These are phyloP conservation scores for Stichopus horrens DNA, from an alignment of 53 echinoderm and acorn worm species.

Conservation along the genomic window DNA sequence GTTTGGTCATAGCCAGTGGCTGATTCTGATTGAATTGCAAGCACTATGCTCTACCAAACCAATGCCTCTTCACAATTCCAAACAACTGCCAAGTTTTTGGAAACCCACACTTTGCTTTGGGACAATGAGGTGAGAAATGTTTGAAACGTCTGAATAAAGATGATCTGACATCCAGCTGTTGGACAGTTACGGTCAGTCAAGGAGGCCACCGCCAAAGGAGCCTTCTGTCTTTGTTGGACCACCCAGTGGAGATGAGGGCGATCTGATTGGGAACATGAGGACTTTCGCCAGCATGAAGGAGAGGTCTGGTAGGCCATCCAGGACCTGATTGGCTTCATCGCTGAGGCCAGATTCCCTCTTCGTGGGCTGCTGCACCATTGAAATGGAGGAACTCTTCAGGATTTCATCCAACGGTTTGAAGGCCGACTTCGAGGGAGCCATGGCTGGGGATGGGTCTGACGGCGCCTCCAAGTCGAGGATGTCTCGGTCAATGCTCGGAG, in stretches of 20 bases:
- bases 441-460: slow-evolving; percentile 27
- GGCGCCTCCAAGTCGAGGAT: slow-evolving; percentile 69
- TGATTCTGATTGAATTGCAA: no score
- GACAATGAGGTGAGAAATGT: no score
- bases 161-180: no score
- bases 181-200: background rate
- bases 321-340: slow-evolving; percentile 70
- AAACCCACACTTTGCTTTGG: no score
- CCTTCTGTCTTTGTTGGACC: background rate
- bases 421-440: slow-evolving; percentile 48
- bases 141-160: no score
- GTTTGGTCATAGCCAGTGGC: no score
- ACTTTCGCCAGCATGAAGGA: slow-evolving; percentile 97
- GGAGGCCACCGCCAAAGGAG: background rate
- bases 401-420: slow-evolving; percentile 84
- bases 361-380: slow-evolving; percentile 81
- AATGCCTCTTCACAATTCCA: no score
- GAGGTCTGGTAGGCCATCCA: slow-evolving; percentile 75
- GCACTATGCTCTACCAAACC: no score
- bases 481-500: slow-evolving; percentile 82
- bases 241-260: background rate
- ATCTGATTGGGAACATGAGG: slow-evolving; percentile 86
- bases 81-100: background rate
- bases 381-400: slow-evolving; percentile 78
- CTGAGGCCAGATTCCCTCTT: slow-evolving; percentile 77